A percentile compares a stretch with the other conserved stretches of the same genome.
phyloP scores from a whole-genome alignment of 2,888 invertebrate species.

The Venustoraphidia nigricollis region DNA sequence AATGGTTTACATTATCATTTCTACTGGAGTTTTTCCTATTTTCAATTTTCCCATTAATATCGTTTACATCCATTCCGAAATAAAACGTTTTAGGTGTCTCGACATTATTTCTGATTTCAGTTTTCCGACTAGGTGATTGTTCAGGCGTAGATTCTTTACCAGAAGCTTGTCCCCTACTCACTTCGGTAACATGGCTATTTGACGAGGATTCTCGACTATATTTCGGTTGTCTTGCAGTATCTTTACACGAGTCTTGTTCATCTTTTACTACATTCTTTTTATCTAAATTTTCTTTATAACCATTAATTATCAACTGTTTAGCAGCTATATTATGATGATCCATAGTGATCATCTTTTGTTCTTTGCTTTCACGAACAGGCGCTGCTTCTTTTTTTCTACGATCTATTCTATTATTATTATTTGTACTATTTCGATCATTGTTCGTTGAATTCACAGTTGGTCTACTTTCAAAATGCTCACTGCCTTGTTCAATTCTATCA shows the following conservation, averaged over 20 bases:
- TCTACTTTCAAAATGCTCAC: slow-evolving; percentile 17
- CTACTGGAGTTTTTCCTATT: slow-evolving; percentile 22
- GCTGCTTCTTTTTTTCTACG: not conserved
- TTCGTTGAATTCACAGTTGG: slow-evolving; percentile 2
- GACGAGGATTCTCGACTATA: slow-evolving; percentile 3
- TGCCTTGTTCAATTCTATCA: slow-evolving; percentile 11
- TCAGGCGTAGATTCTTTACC: slow-evolving; percentile 49
- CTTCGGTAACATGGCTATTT: slow-evolving; percentile 9
- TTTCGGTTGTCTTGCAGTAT: slow-evolving; percentile 2
- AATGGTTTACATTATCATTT: slow-evolving; percentile 9
- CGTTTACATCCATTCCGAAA: slow-evolving; percentile 59
- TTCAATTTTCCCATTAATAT: slow-evolving; percentile 21
- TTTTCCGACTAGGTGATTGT: slow-evolving; percentile 33
- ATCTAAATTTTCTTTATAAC: slow-evolving; percentile 3
- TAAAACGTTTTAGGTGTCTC: slow-evolving; percentile 47
- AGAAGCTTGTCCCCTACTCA: slow-evolving; percentile 37
- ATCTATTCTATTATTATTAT: not conserved
- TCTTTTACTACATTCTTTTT: slow-evolving; percentile 15
- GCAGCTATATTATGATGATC: slow-evolving; percentile 4
- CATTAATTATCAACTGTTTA: slow-evolving; percentile 4
- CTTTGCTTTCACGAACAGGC: not conserved
- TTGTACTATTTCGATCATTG: not conserved
- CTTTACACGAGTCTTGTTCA: slow-evolving; percentile 12
- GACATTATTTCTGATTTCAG: slow-evolving; percentile 10
- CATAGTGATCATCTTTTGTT: slow-evolving; percentile 5